phyloP scores from a whole-genome alignment of 2,797 vertebrate species.

The Cetoscarus ocellatus region DNA sequence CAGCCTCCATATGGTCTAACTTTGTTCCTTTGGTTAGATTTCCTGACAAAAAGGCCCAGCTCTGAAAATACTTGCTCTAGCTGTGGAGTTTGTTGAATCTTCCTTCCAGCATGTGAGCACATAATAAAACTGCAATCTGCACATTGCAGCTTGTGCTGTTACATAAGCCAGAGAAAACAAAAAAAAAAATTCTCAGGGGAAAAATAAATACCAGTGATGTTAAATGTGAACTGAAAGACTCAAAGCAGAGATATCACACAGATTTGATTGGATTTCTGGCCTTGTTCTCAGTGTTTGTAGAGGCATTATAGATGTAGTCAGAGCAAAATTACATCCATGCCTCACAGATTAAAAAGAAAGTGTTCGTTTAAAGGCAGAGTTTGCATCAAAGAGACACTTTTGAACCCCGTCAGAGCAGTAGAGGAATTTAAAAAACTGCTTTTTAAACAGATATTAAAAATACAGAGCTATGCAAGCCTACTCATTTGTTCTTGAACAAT shows the following conservation, averaged over 20 bases:
- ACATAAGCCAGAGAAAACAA: conserved; percentile 66
- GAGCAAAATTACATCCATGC: conserved; percentile 18
- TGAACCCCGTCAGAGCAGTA: not conserved
- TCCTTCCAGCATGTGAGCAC: conserved; percentile 54
- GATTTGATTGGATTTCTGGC: conserved; percentile 31
- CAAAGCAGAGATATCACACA: conserved; percentile 36
- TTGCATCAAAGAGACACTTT: not conserved
- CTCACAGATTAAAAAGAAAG: not conserved
- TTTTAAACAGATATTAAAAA: not conserved
- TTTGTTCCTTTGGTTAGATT: conserved; percentile 19
- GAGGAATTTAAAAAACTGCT: not conserved
- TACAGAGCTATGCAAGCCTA: not conserved
- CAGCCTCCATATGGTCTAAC: not conserved
- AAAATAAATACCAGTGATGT: conserved; percentile 48
- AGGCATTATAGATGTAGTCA: conserved; percentile 22
- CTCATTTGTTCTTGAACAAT: not conserved
- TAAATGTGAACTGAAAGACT: conserved; percentile 50
- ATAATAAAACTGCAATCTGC: conserved; percentile 66
- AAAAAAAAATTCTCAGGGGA: conserved; percentile 53
- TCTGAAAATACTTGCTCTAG: conserved; percentile 39
- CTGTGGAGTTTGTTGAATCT: conserved; percentile 57
- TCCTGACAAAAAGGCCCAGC: conserved; percentile 46
- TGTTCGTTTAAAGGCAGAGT: not conserved
- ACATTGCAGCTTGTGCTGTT: conserved; percentile 66
- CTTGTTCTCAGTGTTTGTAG: conserved; percentile 30